phyloP scores from a whole-genome alignment of 2,888 invertebrate species.

The Chymomyza fuscimana region DNA sequence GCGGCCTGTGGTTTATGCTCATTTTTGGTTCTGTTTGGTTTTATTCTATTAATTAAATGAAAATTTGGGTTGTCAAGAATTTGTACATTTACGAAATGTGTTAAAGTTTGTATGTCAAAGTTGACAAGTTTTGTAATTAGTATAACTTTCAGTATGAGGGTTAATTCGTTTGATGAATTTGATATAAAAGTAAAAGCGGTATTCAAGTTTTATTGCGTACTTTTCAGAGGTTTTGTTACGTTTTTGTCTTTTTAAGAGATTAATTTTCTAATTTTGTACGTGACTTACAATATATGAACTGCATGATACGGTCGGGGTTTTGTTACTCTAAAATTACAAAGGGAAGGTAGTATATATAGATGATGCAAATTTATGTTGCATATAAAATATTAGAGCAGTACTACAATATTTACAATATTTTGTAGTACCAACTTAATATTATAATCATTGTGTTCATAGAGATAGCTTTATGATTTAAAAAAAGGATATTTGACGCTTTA shows the following conservation, averaged over 20 bases:
- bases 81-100: not conserved
- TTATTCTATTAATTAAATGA: not conserved
- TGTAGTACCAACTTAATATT: no score
- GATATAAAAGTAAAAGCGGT: not conserved
- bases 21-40: not conserved
- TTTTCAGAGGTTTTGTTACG: constrained; percentile 29
- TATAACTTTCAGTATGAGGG: not conserved
- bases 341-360: no score
- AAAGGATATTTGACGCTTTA: no score
- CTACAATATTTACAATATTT: no score
- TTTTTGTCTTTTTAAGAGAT: constrained; percentile 9
- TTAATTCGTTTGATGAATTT: not conserved
- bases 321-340: no score
- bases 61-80: not conserved
- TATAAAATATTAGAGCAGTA: no score
- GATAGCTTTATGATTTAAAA: no score
- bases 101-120: not conserved
- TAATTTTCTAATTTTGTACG: no score
- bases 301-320: no score
- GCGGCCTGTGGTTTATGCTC: not conserved
- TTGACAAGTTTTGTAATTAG: not conserved
- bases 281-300: no score
- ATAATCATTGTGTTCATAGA: no score
- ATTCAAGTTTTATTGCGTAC: constrained; percentile 41
- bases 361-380: no score